Conservation (phyloP, 2,113 vertebrate genomes). For the Aegypius monachus region DNA sequence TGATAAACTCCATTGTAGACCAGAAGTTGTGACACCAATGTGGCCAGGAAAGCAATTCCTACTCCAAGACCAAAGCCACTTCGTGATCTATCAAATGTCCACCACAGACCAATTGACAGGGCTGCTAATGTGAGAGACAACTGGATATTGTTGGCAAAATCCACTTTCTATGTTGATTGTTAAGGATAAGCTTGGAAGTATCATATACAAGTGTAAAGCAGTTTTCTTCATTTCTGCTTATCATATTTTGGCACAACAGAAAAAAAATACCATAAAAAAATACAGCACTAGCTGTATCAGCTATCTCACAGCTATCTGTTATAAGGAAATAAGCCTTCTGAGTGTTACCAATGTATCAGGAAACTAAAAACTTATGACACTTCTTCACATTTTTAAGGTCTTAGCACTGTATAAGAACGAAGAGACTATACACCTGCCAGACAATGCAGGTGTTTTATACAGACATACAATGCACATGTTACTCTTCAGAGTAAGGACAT, state of each 20-base stretch:
- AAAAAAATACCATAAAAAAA: neutral
- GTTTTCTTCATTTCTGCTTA: neutral
- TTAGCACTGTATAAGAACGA: neutral
- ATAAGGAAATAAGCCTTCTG: neutral
- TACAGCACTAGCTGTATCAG: neutral
- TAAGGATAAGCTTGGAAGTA: constrained; percentile 74
- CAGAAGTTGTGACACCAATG: constrained; percentile 87
- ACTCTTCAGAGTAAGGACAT: constrained; percentile 47
- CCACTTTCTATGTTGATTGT: constrained; percentile 86
- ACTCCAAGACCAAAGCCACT: constrained; percentile 92
- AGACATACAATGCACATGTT: constrained; percentile 21
- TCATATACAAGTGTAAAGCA: neutral
- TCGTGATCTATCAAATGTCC: constrained; percentile 94
- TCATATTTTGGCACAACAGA: neutral
- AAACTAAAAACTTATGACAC: neutral
- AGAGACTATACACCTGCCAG: constrained; percentile 25
- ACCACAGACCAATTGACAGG: constrained; percentile 94
- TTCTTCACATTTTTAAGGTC: neutral
- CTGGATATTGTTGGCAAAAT: constrained; percentile 96
- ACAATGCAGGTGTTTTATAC: neutral
- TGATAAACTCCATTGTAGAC: constrained; percentile 96
- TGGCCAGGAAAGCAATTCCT: constrained; percentile 88
- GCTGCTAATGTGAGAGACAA: constrained; percentile 92
- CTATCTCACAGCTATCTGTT: neutral
- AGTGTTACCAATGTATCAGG: neutral